These are phyloP conservation scores for Dolichotis patagonum DNA, from an alignment of 2,113 vertebrate species.

Conservation along the genomic window DNA sequence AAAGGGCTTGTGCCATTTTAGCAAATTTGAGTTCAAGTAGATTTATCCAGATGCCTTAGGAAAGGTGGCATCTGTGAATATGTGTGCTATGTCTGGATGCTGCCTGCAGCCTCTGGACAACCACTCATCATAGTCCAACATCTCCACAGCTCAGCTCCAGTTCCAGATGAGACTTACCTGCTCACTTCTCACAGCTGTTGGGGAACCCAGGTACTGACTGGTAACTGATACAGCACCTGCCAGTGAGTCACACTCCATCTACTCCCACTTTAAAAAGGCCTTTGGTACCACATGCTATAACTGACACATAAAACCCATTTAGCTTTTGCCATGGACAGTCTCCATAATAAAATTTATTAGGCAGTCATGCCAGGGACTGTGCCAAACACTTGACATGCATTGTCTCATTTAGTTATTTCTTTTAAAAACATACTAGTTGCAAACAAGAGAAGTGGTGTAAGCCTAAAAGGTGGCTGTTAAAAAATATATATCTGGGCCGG, in stretches of 20 bases:
- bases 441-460: not conserved
- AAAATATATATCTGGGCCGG: too few relatives aligned
- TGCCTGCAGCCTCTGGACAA: not conserved
- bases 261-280: not conserved
- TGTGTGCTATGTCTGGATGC: not conserved
- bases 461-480: not conserved
- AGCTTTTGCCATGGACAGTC: not conserved
- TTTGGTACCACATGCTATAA: not conserved
- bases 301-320: not conserved
- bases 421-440: not conserved
- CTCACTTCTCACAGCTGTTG: not conserved
- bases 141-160: not conserved
- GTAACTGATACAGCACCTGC: not conserved
- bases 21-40: not conserved
- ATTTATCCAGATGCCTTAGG: not conserved
- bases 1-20: not conserved
- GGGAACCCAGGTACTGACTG: not conserved
- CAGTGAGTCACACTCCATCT: not conserved
- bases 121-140: not conserved
- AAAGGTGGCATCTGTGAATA: not conserved
- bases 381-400: not conserved
- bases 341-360: not conserved
- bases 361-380: not conserved
- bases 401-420: not conserved
- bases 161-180: not conserved